A percentile compares a stretch with the other conserved stretches of the same genome.
Evolutionary conservation across 2,888 invertebrate genomes (phyloP).

Genomic region (Onchidella celtica): DNA sequence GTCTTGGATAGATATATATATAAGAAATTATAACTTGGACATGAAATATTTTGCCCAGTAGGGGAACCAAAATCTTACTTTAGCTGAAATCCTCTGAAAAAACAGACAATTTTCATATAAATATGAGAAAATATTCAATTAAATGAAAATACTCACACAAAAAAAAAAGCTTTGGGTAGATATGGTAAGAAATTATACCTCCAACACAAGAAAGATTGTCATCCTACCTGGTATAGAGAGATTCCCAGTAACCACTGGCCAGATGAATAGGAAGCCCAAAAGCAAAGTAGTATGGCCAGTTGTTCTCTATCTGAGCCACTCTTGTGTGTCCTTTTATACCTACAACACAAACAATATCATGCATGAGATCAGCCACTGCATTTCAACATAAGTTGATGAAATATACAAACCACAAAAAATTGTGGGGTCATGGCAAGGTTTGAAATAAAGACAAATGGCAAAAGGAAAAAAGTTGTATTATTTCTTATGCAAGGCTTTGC

Average conservation of each 20-base stretch:
- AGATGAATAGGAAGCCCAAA: constrained; percentile 48
- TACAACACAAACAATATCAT: not conserved
- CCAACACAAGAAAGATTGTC: not conserved
- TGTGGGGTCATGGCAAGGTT: too few species aligned
- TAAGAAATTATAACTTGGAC: too few species aligned
- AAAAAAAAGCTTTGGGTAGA: not conserved
- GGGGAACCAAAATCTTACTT: too few species aligned
- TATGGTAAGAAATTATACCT: not conserved
- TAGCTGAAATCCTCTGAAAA: too few species aligned
- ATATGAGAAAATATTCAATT: not conserved
- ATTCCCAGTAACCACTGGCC: constrained; percentile 43
- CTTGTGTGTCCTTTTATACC: constrained; percentile 48
- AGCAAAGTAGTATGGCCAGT: constrained; percentile 49
- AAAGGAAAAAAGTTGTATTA: too few species aligned
- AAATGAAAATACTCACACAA: not conserved
- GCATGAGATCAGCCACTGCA: too few species aligned
- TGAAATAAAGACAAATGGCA: too few species aligned
- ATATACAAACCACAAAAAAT: too few species aligned
- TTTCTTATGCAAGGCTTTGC: too few species aligned
- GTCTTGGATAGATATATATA: too few species aligned
- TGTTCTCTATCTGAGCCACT: constrained; percentile 49
- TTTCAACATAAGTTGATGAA: too few species aligned
- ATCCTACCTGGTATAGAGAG: constrained; percentile 43
- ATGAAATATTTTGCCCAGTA: too few species aligned
- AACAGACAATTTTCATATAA: not conserved